Evolutionary conservation across 2,113 vertebrate species (phyloP), one percentile per base, ranked within the genome.

Genomic region (Chlamydotis undulata): DNA sequence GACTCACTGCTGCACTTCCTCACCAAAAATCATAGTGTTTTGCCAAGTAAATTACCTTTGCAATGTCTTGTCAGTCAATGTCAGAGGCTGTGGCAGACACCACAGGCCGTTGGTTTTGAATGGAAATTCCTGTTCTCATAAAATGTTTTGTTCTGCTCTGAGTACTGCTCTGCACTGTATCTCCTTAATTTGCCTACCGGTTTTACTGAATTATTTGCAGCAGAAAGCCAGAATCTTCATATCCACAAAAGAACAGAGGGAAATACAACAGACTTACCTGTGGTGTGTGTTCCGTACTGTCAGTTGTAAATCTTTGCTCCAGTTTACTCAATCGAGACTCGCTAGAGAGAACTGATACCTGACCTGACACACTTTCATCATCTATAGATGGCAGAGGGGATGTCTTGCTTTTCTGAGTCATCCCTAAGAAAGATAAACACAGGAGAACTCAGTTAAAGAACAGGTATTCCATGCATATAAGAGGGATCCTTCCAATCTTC

Each of bases 301-400:
- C 49, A 21, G 5, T 4, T 11, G 28, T 21, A 31, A 59, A 18
- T 29, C 10, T 64, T 50, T 49, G 77, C 52, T 92, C 84, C 29
- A 67, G 41, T 25, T 77, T 64, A 56, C 33, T 33, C 76, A 73
- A 16, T 33, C 55, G 83, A 57, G 57, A 31, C 37, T 4, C 47
- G 37, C 33, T 2, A 26, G 86, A 63, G 31, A 12, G 9, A 26
- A 10, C 0, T 7, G 78, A 71, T 12, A 13, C 0, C 0, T 12
- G 53, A 22, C 53, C 80, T 59, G 68, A 21, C 43, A 23, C 24
- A 23, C 10, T 55, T 65, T 24, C 56, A 10, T 8, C 12, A 10
- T 69, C 78, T 55, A 15, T 7, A 45, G 35, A 9, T 21, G 83
- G 90, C 14, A 22, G 16, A 74, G 75, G 14, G 7, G 52, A 33